Conservation (phyloP, 2,797 vertebrate species). For the Aphelocoma californica region DNA sequence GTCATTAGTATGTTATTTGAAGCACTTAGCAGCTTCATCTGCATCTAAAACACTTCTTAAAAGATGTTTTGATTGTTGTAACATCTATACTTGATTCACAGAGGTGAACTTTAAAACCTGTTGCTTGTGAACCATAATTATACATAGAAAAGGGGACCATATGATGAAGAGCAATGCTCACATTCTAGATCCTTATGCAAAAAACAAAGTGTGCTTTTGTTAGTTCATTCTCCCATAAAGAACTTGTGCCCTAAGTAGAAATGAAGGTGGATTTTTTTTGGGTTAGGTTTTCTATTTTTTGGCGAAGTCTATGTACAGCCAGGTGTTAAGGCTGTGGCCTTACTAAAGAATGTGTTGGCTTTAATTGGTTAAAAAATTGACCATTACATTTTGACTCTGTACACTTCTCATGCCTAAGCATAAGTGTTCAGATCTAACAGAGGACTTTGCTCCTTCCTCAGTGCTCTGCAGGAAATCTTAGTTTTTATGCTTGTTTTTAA, state of each 20-base stretch:
- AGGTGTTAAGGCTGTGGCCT: background rate
- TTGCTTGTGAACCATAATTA: background rate
- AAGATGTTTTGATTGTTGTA: background rate
- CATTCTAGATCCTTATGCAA: background rate
- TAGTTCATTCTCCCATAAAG: background rate
- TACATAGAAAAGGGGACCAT: background rate
- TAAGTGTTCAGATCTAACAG: background rate
- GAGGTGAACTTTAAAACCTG: background rate
- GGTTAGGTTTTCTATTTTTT: background rate
- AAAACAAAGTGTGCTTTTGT: background rate
- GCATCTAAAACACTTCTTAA: background rate
- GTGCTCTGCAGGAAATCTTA: background rate
- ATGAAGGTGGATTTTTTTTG: background rate
- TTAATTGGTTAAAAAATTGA: background rate
- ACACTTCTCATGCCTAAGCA: fast-evolving
- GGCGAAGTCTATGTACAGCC: background rate
- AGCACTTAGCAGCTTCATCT: background rate
- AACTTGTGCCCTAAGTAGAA: background rate
- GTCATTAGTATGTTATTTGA: background rate
- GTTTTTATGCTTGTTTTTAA: background rate
- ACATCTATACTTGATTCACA: background rate
- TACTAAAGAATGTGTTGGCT: background rate
- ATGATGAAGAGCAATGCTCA: background rate
- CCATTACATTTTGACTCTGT: background rate
- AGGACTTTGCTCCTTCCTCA: background rate